These are phyloP conservation scores for Leucopsar rothschildi DNA, from an alignment of 2,113 vertebrate genomes.

Conservation along the genomic window DNA sequence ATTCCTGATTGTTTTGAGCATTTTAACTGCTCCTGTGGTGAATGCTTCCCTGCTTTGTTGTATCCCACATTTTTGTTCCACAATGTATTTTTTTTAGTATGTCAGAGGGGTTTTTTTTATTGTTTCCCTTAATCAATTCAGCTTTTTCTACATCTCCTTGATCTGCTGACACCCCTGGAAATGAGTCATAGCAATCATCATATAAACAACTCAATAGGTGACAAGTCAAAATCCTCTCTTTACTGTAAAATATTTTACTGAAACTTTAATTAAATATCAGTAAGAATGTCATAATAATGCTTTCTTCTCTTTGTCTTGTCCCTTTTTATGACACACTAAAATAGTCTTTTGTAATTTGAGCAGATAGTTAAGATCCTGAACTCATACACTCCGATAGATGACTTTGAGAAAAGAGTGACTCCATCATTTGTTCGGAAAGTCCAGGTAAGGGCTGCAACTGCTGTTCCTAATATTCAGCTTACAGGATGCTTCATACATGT, in stretches of 20 bases:
- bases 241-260: neutral
- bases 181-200: neutral
- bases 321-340: neutral
- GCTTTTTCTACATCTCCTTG: neutral
- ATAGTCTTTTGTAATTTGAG: constrained; percentile 1
- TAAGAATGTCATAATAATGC: neutral
- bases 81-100: neutral
- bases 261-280: neutral
- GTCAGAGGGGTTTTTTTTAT: neutral
- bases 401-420: constrained; percentile 94
- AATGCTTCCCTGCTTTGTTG: neutral
- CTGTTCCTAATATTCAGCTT: neutral
- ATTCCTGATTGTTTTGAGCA: neutral
- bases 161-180: neutral
- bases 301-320: neutral
- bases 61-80: neutral
- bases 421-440: constrained; percentile 94
- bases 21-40: neutral
- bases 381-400: constrained; percentile 95
- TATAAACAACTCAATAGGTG: neutral
- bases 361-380: constrained; percentile 98
- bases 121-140: neutral
- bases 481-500: neutral
- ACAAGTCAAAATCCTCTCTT: neutral
- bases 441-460: constrained; percentile 75